These are phyloP conservation scores for Nannoperca obscura DNA, from an alignment of 2,797 vertebrate genomes.

Conservation along the genomic window DNA sequence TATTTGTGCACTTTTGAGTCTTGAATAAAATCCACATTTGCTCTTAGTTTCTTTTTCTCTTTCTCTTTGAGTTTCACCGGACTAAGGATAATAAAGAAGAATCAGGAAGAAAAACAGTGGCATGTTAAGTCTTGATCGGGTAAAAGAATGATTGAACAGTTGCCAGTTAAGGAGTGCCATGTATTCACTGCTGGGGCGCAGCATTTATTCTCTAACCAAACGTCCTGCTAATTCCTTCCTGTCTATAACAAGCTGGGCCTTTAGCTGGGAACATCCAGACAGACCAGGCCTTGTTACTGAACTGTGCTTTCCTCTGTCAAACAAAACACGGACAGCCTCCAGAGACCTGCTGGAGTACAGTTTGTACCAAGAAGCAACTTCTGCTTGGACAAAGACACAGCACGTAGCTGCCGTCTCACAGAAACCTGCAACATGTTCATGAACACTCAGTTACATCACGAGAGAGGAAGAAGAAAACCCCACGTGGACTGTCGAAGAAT, in stretches of 20 bases:
- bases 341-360: conserved; percentile 47
- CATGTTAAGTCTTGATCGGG: neutral
- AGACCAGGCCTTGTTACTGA: conserved; percentile 41
- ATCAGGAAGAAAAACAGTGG: neutral
- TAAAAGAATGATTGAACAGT: neutral
- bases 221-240: conserved; percentile 67
- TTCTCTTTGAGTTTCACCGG: neutral
- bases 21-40: neutral
- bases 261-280: conserved; percentile 49
- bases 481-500: too few species aligned
- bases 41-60: neutral
- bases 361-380: conserved; percentile 45
- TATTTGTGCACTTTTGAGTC: neutral
- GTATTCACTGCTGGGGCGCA: neutral
- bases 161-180: conserved; percentile 6
- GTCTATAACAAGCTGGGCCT: conserved; percentile 36
- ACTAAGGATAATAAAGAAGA: neutral
- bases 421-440: neutral
- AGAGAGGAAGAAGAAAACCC: neutral
- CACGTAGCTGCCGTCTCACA: conserved; percentile 12
- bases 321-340: conserved; percentile 59
- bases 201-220: conserved; percentile 61
- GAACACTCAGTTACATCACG: too few species aligned
- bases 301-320: conserved; percentile 30
- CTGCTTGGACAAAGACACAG: conserved; percentile 1